Conservation (phyloP, 2,113 vertebrate species). For the Oreochromis aureus region DNA sequence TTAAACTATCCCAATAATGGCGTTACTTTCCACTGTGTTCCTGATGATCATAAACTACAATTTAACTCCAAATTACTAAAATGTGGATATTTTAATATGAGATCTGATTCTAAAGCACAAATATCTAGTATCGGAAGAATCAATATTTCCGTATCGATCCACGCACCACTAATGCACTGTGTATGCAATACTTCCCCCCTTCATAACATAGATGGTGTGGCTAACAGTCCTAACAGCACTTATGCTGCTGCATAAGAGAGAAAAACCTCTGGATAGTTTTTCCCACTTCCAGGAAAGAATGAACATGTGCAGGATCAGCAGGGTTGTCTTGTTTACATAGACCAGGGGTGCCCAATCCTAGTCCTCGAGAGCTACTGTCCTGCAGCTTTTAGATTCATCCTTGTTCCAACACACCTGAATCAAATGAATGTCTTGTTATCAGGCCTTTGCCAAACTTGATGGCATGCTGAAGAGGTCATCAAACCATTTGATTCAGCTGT, state of each 20-base stretch:
- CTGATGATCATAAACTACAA: neutral
- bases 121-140: neutral
- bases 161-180: neutral
- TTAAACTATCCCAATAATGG: rapidly evolving
- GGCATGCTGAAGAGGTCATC: too few relatives aligned
- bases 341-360: too few relatives aligned
- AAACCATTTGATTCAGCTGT: too few relatives aligned
- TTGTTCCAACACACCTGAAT: too few relatives aligned
- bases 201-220: neutral
- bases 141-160: neutral
- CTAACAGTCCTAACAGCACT: neutral
- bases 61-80: neutral
- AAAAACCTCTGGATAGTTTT: neutral
- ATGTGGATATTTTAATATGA: neutral
- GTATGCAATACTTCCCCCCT: neutral
- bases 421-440: too few relatives aligned
- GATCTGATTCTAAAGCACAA: neutral
- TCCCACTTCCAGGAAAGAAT: neutral
- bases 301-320: neutral
- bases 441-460: too few relatives aligned
- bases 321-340: neutral
- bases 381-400: too few relatives aligned
- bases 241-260: neutral
- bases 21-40: neutral
- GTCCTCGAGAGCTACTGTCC: too few relatives aligned